Conservation (phyloP, 2,888 invertebrate species). For the Oscheius sp. region DNA sequence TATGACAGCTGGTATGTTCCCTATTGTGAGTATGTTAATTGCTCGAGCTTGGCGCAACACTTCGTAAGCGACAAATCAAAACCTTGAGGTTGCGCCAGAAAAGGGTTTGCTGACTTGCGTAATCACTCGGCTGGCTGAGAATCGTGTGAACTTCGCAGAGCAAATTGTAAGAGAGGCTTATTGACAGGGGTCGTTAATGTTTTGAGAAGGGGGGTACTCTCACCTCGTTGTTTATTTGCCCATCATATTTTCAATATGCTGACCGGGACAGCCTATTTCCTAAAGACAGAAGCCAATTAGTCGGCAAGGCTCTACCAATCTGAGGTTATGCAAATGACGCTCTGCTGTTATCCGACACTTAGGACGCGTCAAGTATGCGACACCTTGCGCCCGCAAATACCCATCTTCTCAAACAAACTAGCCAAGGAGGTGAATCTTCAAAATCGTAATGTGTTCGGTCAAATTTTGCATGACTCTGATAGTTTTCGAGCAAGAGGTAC, state of each 20-base stretch:
- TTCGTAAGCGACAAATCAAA: neutral
- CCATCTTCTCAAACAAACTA: constrained; percentile 32
- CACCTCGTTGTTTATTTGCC: neutral
- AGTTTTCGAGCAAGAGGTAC: neutral
- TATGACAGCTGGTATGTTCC: constrained; percentile 23
- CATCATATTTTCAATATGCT: constrained; percentile 19
- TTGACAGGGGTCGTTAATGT: neutral
- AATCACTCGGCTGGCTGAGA: neutral
- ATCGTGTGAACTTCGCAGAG: too few species aligned
- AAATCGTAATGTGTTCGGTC: constrained; percentile 21
- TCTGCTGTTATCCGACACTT: constrained; percentile 30
- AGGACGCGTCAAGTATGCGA: constrained; percentile 31
- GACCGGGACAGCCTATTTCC: constrained; percentile 18
- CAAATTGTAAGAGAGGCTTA: neutral
- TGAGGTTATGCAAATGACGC: constrained; percentile 29
- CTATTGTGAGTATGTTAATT: constrained; percentile 27
- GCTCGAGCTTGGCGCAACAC: constrained; percentile 11
- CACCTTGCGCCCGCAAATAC: constrained; percentile 27
- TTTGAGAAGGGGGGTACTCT: neutral
- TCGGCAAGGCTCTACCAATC: constrained; percentile 16
- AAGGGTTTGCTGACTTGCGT: neutral
- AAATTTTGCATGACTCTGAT: neutral
- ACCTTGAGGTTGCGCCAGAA: neutral
- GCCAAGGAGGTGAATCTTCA: constrained; percentile 21
- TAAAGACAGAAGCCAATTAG: constrained; percentile 26